Evolutionary conservation across 2,797 vertebrate species (phyloP).

Genomic region (Rhinoraja longicauda): DNA sequence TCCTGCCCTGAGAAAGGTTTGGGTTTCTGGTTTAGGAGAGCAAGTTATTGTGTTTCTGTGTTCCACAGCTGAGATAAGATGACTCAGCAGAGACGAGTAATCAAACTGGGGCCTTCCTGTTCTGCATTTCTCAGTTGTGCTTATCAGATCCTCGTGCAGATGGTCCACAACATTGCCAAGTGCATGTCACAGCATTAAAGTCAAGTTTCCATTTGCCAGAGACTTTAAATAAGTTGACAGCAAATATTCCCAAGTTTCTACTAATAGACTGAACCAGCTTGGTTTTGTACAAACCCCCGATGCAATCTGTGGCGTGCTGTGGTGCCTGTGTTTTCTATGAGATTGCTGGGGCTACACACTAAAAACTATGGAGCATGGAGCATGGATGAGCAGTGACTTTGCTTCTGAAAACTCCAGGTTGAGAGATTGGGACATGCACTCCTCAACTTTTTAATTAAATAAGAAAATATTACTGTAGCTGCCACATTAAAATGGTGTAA

Average conservation of each 20-base stretch:
- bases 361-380: background rate
- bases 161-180: background rate
- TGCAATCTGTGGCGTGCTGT: background rate
- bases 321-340: background rate
- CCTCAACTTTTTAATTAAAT: background rate
- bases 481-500: background rate
- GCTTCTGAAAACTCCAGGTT: background rate
- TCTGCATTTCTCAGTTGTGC: background rate
- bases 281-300: slow-evolving; percentile 21
- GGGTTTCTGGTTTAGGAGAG: background rate
- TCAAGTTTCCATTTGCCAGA: background rate
- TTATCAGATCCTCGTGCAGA: background rate
- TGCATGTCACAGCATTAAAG: background rate
- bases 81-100: background rate
- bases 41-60: background rate
- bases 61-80: background rate
- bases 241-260: background rate
- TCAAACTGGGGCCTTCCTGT: background rate
- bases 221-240: background rate
- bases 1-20: no score
- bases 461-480: background rate
- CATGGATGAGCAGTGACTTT: background rate
- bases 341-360: background rate
- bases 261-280: background rate
- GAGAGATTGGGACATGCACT: background rate